Evolutionary conservation across 2,797 vertebrate genomes (phyloP).

Genomic region (Karalla daura): DNA sequence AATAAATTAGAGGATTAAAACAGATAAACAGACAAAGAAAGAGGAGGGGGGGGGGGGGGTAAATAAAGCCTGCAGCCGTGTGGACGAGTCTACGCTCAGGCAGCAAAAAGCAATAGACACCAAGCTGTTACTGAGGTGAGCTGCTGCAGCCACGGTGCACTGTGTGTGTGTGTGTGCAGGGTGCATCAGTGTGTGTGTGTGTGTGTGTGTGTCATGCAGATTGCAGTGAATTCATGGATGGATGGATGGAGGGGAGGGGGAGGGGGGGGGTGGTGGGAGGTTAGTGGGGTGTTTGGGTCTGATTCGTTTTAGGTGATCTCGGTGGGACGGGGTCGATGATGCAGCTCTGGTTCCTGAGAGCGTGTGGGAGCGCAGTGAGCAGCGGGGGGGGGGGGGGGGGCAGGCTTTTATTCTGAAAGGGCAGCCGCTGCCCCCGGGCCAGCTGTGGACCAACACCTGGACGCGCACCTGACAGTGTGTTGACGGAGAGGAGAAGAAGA

Average conservation of each 20-base stretch:
- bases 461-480: no score
- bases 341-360: no score
- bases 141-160: constrained; percentile 65
- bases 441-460: no score
- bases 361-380: constrained; percentile 41
- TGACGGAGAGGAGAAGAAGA: no score
- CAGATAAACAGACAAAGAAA: constrained; percentile 30
- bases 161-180: constrained; percentile 19
- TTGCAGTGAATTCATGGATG: constrained; percentile 25
- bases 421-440: constrained; percentile 55
- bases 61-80: constrained; percentile 45
- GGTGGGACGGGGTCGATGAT: no score
- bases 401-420: constrained; percentile 18
- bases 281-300: constrained; percentile 71
- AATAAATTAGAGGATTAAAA: background rate
- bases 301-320: constrained; percentile 57
- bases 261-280: constrained; percentile 24
- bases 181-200: no score
- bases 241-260: constrained; percentile 14
- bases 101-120: constrained; percentile 78
- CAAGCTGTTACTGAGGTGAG: constrained; percentile 62
- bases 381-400: constrained; percentile 22
- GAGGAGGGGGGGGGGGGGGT: constrained; percentile 10
- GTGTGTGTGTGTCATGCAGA: constrained; percentile 51
- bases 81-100: constrained; percentile 59